Percentiles rank a stretch among this genome's conserved stretches.
phyloP scores from a whole-genome alignment of 92 coral and sea anemone genomes.

The Scolanthus callimorphus region DNA sequence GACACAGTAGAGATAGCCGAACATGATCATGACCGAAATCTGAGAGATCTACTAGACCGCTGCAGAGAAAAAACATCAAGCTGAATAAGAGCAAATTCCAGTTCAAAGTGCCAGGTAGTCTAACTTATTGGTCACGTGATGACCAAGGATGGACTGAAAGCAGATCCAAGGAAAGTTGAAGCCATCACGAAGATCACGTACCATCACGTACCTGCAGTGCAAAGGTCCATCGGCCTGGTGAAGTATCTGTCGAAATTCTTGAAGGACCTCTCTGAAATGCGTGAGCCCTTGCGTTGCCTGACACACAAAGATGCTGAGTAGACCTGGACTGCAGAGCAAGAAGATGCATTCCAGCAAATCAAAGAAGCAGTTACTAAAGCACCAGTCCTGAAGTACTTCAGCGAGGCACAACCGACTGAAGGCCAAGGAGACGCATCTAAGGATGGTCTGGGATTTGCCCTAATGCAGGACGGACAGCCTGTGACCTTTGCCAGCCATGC shows the following conservation, averaged over 20 bases:
- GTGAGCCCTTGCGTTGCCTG: constrained; percentile 33
- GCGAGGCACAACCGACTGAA: too few relatives aligned
- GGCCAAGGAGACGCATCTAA: too few relatives aligned
- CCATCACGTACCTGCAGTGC: constrained; percentile 35
- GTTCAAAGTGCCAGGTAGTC: constrained; percentile 2
- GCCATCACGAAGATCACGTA: constrained; percentile 16
- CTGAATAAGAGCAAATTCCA: constrained; percentile 26
- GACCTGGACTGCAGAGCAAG: constrained; percentile 10
- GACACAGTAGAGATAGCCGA: constrained; percentile 17
- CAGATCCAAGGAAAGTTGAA: too few relatives aligned
- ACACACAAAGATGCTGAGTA: constrained; percentile 33
- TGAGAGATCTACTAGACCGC: not conserved
- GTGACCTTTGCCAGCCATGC: too few relatives aligned
- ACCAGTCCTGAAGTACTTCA: too few relatives aligned
- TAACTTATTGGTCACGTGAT: not conserved
- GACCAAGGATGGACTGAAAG: constrained; percentile 34
- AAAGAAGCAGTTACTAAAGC: too few relatives aligned
- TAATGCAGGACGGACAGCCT: too few relatives aligned
- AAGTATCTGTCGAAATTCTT: too few relatives aligned
- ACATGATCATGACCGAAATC: constrained; percentile 13
- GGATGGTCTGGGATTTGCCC: too few relatives aligned
- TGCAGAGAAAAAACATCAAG: constrained; percentile 26
- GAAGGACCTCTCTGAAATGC: constrained; percentile 31
- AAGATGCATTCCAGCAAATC: too few relatives aligned
- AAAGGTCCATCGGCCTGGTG: constrained; percentile 34